A percentile compares a stretch with the other conserved stretches of the same genome.
Conservation (phyloP, 2,797 vertebrate species). For the Cyclura pinguis region DNA sequence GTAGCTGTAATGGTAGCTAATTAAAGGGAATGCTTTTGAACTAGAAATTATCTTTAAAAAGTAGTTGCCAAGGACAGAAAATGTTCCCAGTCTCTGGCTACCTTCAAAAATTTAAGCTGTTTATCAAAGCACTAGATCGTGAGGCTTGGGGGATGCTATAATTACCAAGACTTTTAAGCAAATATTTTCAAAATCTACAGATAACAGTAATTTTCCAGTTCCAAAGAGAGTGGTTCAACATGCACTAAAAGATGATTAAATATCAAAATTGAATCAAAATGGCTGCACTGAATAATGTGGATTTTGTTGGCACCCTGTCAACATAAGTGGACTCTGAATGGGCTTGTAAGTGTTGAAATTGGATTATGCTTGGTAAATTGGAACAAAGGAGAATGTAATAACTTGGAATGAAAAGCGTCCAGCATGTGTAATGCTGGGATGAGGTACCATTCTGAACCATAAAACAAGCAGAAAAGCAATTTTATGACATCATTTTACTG, state of each 20-base stretch:
- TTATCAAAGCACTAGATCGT: background rate
- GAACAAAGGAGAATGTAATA: background rate
- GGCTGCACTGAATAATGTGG: too few species aligned
- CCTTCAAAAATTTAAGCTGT: background rate
- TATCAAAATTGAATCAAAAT: background rate
- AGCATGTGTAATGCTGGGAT: background rate
- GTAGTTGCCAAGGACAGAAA: too few species aligned
- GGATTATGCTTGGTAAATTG: background rate
- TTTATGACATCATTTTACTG: background rate
- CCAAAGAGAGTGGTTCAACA: background rate
- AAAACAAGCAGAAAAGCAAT: background rate
- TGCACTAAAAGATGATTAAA: background rate
- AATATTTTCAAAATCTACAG: background rate
- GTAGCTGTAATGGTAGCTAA: too few species aligned
- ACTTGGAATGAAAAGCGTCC: background rate
- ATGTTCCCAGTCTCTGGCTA: background rate
- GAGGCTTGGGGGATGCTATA: background rate
- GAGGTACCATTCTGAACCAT: background rate
- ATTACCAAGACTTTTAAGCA: background rate
- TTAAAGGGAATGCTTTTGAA: too few species aligned
- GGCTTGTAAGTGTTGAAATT: background rate
- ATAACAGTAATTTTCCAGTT: background rate
- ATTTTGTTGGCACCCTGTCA: background rate
- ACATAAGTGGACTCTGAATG: background rate
- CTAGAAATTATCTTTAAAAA: too few species aligned